Percentiles rank a stretch among this genome's conserved stretches.
Conservation (phyloP, 37 sponge, comb jelly and placozoan genomes). For the Ianthella basta region DNA sequence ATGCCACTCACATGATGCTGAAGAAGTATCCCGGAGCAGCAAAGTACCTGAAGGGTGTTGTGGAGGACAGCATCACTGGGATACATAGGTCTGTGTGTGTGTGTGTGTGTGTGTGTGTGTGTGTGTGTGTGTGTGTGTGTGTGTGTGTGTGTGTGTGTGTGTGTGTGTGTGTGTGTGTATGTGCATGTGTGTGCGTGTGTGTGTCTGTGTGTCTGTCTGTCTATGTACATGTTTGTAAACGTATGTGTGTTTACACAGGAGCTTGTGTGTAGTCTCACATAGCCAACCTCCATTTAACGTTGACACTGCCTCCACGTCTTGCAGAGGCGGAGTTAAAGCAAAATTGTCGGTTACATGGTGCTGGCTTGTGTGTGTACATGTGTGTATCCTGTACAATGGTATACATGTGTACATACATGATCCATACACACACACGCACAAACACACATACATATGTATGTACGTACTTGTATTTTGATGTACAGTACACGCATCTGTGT, state of each 20-base stretch:
- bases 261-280: too few relatives aligned
- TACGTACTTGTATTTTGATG: too few relatives aligned
- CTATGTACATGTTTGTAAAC: neutral
- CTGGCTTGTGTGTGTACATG: neutral
- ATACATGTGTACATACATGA: too few relatives aligned
- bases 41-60: constrained; percentile 70
- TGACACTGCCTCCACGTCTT: too few relatives aligned
- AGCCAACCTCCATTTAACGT: neutral
- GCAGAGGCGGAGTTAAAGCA: too few relatives aligned
- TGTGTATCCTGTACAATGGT: too few relatives aligned
- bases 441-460: too few relatives aligned
- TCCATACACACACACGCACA: too few relatives aligned
- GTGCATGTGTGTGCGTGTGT: neutral
- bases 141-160: neutral
- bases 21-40: constrained; percentile 70
- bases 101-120: neutral
- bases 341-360: too few relatives aligned
- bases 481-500: too few relatives aligned
- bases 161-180: neutral
- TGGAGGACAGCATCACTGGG: constrained; percentile 91
- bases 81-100: constrained; percentile 61
- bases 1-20: constrained; percentile 80
- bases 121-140: neutral
- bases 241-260: neutral
- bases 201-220: neutral